Conservation (phyloP, 2,888 invertebrate species). For the Tortrix viridana region DNA sequence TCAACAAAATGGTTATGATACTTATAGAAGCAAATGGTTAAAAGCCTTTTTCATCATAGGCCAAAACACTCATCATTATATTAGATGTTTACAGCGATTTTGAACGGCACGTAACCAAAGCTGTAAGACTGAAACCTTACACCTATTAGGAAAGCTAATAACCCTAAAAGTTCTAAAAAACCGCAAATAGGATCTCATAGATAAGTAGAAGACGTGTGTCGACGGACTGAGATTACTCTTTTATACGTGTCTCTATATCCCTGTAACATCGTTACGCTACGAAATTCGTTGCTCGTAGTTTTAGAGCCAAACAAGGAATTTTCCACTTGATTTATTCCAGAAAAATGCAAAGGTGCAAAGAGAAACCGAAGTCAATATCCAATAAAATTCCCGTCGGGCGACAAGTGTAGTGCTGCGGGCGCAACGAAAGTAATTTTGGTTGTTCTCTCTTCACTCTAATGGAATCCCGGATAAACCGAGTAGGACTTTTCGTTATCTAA, state of each 20-base stretch:
- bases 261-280: conserved; percentile 9
- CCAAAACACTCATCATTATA: no score
- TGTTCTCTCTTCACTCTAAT: conserved; percentile 23
- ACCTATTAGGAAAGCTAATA: no score
- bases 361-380: conserved; percentile 16
- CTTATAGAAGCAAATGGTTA: no score
- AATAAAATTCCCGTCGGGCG: conserved; percentile 10
- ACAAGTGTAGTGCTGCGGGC: conserved; percentile 14
- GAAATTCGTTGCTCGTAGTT: conserved; percentile 1
- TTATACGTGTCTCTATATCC: not conserved
- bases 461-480: conserved; percentile 29
- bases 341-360: conserved; percentile 25
- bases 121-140: no score
- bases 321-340: conserved; percentile 7
- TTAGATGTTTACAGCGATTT: no score
- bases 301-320: conserved; percentile 4
- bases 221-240: conserved; percentile 8
- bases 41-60: no score
- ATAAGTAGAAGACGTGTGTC: conserved; percentile 15
- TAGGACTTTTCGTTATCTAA: conserved; percentile 34
- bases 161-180: conserved; percentile 8
- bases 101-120: no score
- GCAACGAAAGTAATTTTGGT: conserved; percentile 29
- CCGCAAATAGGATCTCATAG: conserved; percentile 9
- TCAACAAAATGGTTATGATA: no score